Conservation (phyloP, 2,113 vertebrate species). For the Pseudorasbora parva region DNA sequence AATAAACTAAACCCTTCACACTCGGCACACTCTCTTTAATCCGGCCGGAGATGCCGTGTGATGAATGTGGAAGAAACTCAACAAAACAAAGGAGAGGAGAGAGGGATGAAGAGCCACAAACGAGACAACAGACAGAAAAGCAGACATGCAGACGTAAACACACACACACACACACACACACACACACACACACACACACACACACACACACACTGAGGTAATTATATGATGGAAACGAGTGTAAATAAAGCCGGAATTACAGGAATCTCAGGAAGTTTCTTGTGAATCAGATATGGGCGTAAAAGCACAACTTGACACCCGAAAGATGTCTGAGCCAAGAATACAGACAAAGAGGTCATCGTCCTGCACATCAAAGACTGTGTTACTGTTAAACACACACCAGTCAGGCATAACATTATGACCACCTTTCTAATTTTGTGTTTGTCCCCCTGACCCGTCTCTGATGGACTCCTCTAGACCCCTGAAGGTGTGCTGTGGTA, state of each 20-base stretch:
- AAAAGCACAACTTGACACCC: neutral
- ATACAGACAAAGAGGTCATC: neutral
- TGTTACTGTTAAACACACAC: neutral
- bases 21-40: too few relatives aligned
- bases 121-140: slow-evolving; percentile 11
- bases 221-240: slow-evolving; percentile 13
- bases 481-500: too few relatives aligned
- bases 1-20: too few relatives aligned
- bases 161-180: slow-evolving; percentile 23
- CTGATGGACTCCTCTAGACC: too few relatives aligned
- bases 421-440: too few relatives aligned
- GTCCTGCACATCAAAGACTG: neutral
- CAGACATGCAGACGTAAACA: slow-evolving; percentile 41
- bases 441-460: too few relatives aligned
- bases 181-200: slow-evolving; percentile 24
- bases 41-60: neutral
- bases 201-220: slow-evolving; percentile 33
- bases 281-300: neutral
- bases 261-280: neutral
- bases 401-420: too few relatives aligned
- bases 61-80: neutral
- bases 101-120: neutral
- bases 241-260: slow-evolving; percentile 14
- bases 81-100: slow-evolving; percentile 1
- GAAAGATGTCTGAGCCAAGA: neutral